Percentiles rank a stretch among this genome's conserved stretches.
phyloP scores from a whole-genome alignment of 2,113 vertebrate species.

The Rattus rattus region DNA sequence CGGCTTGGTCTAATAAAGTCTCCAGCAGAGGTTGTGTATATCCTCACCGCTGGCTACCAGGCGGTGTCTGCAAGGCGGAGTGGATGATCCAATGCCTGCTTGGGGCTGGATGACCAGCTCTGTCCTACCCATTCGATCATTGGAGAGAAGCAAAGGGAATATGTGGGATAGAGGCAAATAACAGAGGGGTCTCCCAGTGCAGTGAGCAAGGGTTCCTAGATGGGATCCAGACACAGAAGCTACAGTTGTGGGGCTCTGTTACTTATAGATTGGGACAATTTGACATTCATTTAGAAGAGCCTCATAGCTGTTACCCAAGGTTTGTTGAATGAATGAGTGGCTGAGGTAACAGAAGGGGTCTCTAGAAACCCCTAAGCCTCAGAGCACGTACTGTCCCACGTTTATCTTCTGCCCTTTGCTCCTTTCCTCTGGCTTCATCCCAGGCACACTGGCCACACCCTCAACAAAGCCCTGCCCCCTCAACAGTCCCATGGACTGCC shows the following conservation, averaged over 20 bases:
- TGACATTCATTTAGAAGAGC: background rate
- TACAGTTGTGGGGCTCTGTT: background rate
- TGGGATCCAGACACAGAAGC: background rate
- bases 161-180: background rate
- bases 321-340: background rate
- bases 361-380: background rate
- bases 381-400: background rate
- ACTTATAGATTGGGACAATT: background rate
- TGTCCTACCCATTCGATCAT: background rate
- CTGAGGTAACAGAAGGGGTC: background rate
- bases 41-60: constrained; percentile 1
- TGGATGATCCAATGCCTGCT: background rate
- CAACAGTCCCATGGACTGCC: constrained; percentile 11
- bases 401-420: constrained; percentile 3
- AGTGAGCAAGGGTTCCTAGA: background rate
- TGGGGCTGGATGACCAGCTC: background rate
- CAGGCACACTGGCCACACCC: background rate
- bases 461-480: background rate
- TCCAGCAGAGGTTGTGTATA: background rate
- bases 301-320: rapidly evolving
- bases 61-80: background rate
- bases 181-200: background rate
- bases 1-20: background rate
- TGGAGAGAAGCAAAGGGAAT: background rate
- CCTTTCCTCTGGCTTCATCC: constrained; percentile 36